phyloP scores from a whole-genome alignment of 2,113 vertebrate genomes.

The Amblyornis subalaris region DNA sequence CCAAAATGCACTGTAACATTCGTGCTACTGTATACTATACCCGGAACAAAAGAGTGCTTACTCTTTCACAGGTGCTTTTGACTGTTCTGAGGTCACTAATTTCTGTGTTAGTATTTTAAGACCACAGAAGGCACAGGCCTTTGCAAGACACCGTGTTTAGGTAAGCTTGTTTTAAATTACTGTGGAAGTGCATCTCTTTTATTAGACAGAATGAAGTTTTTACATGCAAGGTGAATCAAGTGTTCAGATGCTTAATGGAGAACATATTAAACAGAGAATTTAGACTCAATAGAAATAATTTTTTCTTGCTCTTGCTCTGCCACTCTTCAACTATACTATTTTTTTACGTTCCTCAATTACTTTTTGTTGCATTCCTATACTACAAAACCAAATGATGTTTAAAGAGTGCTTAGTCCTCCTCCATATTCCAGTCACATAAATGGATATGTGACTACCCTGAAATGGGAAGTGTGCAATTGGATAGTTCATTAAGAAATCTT shows the following conservation, averaged over 20 bases:
- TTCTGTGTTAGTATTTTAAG: not conserved
- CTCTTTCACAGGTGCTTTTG: not conserved
- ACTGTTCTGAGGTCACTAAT: not conserved
- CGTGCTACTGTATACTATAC: not conserved
- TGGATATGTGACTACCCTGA: not conserved
- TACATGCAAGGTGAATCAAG: not conserved
- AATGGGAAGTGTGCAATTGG: not conserved
- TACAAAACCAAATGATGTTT: not conserved
- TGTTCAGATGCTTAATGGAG: not conserved
- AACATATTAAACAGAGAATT: not conserved
- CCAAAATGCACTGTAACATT: not conserved
- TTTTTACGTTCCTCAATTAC: not conserved
- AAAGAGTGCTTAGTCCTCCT: not conserved
- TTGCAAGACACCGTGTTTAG: not conserved
- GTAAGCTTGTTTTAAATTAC: not conserved
- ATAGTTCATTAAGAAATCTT: not conserved
- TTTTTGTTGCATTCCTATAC: not conserved
- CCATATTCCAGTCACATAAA: not conserved
- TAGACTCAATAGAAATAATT: not conserved
- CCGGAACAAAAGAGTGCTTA: not conserved
- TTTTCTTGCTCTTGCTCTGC: not conserved
- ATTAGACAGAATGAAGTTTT: not conserved
- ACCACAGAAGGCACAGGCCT: not conserved
- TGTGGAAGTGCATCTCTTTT: not conserved
- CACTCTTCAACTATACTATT: not conserved